Evolutionary conservation across 1,140 invertebrate species (phyloP).

Genomic region (Babylonia areolata): DNA sequence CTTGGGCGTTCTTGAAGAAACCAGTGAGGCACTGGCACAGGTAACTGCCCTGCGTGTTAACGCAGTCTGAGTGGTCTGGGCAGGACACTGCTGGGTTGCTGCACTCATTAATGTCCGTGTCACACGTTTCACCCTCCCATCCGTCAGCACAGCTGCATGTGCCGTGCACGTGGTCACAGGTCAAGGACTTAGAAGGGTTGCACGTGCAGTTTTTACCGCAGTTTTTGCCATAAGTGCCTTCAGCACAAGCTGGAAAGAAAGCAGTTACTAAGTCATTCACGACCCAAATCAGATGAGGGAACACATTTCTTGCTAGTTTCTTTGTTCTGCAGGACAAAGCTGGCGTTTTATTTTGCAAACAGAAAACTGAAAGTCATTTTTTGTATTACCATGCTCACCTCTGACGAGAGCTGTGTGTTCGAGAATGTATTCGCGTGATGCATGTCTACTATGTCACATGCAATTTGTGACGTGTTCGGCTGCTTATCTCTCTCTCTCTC

Average conservation of each 20-base stretch:
- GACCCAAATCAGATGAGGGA: too few species aligned
- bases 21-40: conserved; percentile 38
- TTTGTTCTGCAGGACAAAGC: too few species aligned
- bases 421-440: too few species aligned
- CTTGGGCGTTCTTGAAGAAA: conserved; percentile 26
- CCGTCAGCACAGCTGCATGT: conserved; percentile 11
- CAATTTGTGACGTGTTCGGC: too few species aligned
- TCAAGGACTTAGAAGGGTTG: background rate
- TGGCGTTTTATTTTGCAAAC: too few species aligned
- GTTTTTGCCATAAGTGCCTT: background rate
- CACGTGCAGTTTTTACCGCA: conserved; percentile 30
- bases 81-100: background rate
- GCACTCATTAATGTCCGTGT: conserved; percentile 40
- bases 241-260: background rate
- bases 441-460: too few species aligned
- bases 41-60: conserved; percentile 37
- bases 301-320: too few species aligned
- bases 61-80: background rate
- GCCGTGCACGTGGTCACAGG: conserved; percentile 30
- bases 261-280: too few species aligned
- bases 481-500: too few species aligned
- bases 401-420: too few species aligned
- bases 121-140: conserved; percentile 31
- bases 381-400: too few species aligned
- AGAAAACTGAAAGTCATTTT: too few species aligned